Conservation (phyloP, 2,797 vertebrate genomes). For the Hyperoplus lanceolatus region DNA sequence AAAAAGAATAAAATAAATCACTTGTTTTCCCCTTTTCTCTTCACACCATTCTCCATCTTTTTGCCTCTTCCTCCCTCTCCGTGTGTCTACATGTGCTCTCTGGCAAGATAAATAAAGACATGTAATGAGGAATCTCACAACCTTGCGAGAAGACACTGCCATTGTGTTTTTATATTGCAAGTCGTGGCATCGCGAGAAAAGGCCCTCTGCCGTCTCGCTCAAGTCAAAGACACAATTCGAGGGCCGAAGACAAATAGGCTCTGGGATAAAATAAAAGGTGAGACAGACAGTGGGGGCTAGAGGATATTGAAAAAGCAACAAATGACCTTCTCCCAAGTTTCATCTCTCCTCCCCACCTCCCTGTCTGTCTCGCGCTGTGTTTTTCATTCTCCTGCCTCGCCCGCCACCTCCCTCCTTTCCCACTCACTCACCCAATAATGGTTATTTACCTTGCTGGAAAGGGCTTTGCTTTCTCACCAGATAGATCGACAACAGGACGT, state of each 20-base stretch:
- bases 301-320: conserved; percentile 87
- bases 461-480: conserved; percentile 87
- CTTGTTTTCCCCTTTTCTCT: conserved; percentile 26
- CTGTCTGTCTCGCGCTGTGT: conserved; percentile 25
- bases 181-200: conserved; percentile 72
- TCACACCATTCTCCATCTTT: conserved; percentile 31
- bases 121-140: conserved; percentile 82
- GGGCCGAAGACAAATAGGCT: conserved; percentile 82
- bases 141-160: conserved; percentile 56
- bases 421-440: conserved; percentile 82
- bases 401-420: conserved; percentile 67
- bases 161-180: conserved; percentile 81
- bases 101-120: conserved; percentile 79
- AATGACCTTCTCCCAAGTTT: conserved; percentile 87
- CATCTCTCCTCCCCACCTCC: conserved; percentile 71
- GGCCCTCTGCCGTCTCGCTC: conserved; percentile 54
- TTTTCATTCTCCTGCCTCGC: conserved; percentile 48
- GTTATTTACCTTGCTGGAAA: conserved; percentile 90
- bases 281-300: conserved; percentile 44
- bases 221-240: conserved; percentile 59
- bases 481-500: conserved; percentile 66
- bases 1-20: conserved; percentile 58
- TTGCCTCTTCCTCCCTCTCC: conserved; percentile 14
- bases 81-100: conserved; percentile 17
- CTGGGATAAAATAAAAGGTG: conserved; percentile 77